Evolutionary conservation across 1,140 invertebrate species (phyloP).

Genomic region (Homarus americanus): DNA sequence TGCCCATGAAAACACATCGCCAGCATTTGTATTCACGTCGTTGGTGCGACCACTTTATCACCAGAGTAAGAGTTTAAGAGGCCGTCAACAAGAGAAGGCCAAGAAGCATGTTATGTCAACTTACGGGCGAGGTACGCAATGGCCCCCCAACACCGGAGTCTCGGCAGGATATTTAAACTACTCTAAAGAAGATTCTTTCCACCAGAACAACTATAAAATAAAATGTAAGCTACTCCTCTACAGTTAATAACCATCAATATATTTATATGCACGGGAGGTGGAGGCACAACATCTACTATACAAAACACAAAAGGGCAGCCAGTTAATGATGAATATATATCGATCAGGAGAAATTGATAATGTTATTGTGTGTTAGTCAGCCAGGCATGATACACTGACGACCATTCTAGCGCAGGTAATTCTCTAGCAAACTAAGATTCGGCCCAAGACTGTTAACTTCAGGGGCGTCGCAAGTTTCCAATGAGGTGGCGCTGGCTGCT

Average conservation of each 20-base stretch:
- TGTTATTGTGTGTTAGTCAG: not conserved
- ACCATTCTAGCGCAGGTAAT: not conserved
- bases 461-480: too few species aligned
- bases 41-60: too few species aligned
- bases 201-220: not conserved
- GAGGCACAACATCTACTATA: not conserved
- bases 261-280: too few species aligned
- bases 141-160: constrained; percentile 10
- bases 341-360: not conserved
- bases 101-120: constrained; percentile 39
- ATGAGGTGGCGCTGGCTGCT: not conserved
- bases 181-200: not conserved
- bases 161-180: constrained; percentile 32
- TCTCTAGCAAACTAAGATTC: constrained; percentile 28
- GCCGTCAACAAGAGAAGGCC: not conserved
- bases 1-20: too few species aligned
- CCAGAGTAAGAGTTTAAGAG: too few species aligned
- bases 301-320: too few species aligned
- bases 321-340: too few species aligned
- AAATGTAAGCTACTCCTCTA: too few species aligned
- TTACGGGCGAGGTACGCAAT: constrained; percentile 50
- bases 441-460: too few species aligned
- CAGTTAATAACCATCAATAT: too few species aligned
- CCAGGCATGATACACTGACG: not conserved
- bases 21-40: too few species aligned